Conservation (phyloP, 2,113 vertebrate genomes). For the Calidris pugnax region DNA sequence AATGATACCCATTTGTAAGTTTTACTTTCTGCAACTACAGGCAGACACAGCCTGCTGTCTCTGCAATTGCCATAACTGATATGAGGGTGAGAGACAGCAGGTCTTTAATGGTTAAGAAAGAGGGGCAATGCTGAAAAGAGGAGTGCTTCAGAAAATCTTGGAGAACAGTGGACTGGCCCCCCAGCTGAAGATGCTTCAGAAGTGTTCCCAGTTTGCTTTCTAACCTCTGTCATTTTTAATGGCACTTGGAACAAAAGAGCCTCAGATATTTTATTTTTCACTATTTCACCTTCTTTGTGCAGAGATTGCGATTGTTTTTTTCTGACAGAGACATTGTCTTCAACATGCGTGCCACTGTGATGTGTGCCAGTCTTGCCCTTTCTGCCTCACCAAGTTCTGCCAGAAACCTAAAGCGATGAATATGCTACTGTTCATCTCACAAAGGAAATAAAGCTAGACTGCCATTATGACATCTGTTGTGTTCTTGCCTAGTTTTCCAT, state of each 20-base stretch:
- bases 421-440: neutral
- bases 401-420: neutral
- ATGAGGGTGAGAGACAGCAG: neutral
- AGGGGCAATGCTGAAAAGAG: fast-evolving
- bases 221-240: neutral
- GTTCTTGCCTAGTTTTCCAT: neutral
- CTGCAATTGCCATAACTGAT: neutral
- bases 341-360: neutral
- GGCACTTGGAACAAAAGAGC: neutral
- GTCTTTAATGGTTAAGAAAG: neutral
- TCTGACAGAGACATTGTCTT: neutral
- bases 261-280: neutral
- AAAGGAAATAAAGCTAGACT: neutral
- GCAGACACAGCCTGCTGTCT: neutral
- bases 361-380: neutral
- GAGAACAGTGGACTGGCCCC: neutral
- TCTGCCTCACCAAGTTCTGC: neutral
- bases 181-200: neutral
- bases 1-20: neutral
- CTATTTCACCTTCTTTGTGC: neutral
- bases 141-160: neutral
- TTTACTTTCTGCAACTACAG: neutral
- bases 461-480: neutral
- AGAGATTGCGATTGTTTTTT: neutral
- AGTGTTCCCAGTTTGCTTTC: neutral